Percentiles rank a stretch among this genome's conserved stretches.
These are phyloP conservation scores for Apamea epomidion DNA, from an alignment of 2,888 invertebrate genomes.

Conservation along the genomic window DNA sequence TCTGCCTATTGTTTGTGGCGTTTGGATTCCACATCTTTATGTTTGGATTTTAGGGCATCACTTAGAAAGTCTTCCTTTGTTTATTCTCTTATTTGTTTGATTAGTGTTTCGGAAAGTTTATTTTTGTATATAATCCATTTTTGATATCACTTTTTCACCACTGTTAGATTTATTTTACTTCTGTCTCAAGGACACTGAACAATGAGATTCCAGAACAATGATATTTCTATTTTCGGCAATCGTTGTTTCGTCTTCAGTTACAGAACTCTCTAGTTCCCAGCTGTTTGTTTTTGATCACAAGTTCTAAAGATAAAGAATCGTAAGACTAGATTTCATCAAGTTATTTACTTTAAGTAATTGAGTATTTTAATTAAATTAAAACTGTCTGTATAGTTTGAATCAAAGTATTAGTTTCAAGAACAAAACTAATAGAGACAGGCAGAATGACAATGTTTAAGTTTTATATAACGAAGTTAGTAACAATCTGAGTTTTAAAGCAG, in stretches of 20 bases:
- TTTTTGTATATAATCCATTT: slow-evolving; percentile 25
- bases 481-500: slow-evolving; percentile 39
- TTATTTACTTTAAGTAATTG: slow-evolving; percentile 6
- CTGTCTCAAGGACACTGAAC: not conserved
- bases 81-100: not conserved
- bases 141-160: slow-evolving; percentile 8
- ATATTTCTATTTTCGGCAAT: slow-evolving; percentile 1
- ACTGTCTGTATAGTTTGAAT: slow-evolving; percentile 8
- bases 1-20: slow-evolving; percentile 86
- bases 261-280: not conserved
- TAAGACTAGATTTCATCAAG: not conserved
- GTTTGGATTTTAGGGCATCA: slow-evolving; percentile 39
- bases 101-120: not conserved
- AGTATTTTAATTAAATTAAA: slow-evolving; percentile 24
- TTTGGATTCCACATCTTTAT: slow-evolving; percentile 87
- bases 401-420: slow-evolving; percentile 31
- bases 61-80: not conserved
- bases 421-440: slow-evolving; percentile 5
- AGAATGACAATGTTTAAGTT: slow-evolving; percentile 17
- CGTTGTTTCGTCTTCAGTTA: not conserved
- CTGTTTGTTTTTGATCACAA: slow-evolving; percentile 10
- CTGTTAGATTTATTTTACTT: slow-evolving; percentile 5
- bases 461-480: slow-evolving; percentile 14
- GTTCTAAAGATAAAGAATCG: not conserved
- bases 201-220: slow-evolving; percentile 9